Conservation (phyloP, 1,140 invertebrate genomes). For the Thaumatotibia leucotreta region DNA sequence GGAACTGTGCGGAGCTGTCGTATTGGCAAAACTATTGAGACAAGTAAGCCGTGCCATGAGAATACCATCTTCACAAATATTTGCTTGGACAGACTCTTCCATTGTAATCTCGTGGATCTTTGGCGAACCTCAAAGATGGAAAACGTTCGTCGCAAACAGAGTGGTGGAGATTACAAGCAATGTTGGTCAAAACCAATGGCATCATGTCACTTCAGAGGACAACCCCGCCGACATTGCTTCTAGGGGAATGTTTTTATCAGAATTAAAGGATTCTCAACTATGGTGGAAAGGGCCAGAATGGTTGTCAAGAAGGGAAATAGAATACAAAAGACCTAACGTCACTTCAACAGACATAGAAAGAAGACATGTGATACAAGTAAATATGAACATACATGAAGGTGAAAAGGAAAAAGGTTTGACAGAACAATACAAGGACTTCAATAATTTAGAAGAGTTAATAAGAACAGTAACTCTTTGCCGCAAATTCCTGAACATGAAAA, state of each 20-base stretch:
- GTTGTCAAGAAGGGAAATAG: constrained; percentile 7
- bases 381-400: background rate
- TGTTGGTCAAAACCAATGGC: constrained; percentile 41
- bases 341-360: constrained; percentile 40
- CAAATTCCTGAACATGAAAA: constrained; percentile 18
- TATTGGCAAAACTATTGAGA: constrained; percentile 28
- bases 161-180: constrained; percentile 46
- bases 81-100: constrained; percentile 59
- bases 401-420: background rate
- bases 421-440: constrained; percentile 8
- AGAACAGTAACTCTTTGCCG: constrained; percentile 15
- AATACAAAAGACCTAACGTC: constrained; percentile 8
- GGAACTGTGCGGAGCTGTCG: constrained; percentile 44
- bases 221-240: constrained; percentile 70
- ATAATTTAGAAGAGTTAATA: constrained; percentile 14
- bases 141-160: constrained; percentile 57
- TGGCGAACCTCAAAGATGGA: constrained; percentile 32
- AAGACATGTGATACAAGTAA: constrained; percentile 27
- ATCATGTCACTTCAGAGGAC: constrained; percentile 46
- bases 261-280: constrained; percentile 30
- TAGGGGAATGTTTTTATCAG: constrained; percentile 38
- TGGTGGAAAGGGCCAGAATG: constrained; percentile 52
- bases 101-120: constrained; percentile 57
- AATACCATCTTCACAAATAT: constrained; percentile 28
- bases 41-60: constrained; percentile 25